These are phyloP conservation scores for Frankliniella intonsa DNA, from an alignment of 2,888 invertebrate species.

Conservation along the genomic window DNA sequence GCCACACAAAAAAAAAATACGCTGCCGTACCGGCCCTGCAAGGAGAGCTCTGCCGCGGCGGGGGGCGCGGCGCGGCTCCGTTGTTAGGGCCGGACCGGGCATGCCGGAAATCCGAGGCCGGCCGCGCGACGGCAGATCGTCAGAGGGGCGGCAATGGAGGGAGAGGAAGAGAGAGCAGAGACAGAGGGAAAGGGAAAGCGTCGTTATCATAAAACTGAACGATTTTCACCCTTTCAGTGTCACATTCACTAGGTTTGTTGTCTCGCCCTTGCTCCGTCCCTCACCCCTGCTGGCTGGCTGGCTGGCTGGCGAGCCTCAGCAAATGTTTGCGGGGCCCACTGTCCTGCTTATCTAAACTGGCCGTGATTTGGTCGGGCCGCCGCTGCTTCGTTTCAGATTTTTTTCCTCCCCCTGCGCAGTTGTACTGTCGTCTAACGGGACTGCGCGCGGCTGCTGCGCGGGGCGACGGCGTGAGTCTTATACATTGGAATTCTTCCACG, in stretches of 20 bases:
- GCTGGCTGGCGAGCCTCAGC: neutral
- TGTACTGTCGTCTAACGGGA: no score
- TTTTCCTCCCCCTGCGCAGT: neutral
- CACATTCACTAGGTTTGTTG: slow-evolving; percentile 12
- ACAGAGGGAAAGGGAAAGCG: neutral
- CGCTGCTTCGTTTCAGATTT: neutral
- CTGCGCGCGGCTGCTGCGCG: no score
- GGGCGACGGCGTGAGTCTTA: no score
- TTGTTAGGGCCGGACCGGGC: no score
- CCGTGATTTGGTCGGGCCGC: neutral
- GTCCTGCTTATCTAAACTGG: neutral
- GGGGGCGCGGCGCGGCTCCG: no score
- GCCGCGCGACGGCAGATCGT: neutral
- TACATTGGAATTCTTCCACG: no score
- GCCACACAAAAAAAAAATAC: neutral
- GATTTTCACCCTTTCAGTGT: slow-evolving; percentile 22
- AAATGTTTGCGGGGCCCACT: neutral
- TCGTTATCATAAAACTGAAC: slow-evolving; percentile 22
- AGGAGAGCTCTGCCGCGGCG: no score
- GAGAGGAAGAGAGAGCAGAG: neutral
- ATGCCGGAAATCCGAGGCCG: no score
- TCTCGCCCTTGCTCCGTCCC: neutral
- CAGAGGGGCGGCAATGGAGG: neutral
- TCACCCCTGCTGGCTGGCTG: no score
- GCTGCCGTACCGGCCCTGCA: no score